phyloP scores from a whole-genome alignment of 2,888 invertebrate species.

The Venustoraphidia nigricollis region DNA sequence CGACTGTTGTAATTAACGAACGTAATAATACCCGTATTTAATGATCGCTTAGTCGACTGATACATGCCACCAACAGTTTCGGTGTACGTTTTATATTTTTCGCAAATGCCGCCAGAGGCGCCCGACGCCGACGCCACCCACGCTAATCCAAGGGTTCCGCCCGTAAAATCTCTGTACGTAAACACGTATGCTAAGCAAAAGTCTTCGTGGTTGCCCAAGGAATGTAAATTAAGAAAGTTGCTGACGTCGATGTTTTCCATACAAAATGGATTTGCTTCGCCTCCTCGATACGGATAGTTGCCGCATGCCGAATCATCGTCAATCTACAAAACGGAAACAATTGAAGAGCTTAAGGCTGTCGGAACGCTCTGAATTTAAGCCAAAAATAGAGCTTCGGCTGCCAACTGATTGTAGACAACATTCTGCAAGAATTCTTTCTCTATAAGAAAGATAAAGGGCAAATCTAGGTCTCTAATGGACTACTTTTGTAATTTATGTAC shows the following conservation, averaged over 20 bases:
- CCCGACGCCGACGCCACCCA: conserved; percentile 99
- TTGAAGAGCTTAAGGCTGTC: too few relatives aligned
- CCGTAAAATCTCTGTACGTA: conserved; percentile 94
- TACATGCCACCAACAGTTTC: conserved; percentile 90
- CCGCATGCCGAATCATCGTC: conserved; percentile 69
- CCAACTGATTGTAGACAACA: too few relatives aligned
- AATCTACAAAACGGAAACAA: conserved; percentile 43
- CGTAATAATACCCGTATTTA: conserved; percentile 98
- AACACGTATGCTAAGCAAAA: conserved; percentile 99
- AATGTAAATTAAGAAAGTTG: conserved; percentile 96
- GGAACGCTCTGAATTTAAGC: too few relatives aligned
- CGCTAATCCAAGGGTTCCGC: conserved; percentile 93
- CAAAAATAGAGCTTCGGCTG: too few relatives aligned
- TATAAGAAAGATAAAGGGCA: too few relatives aligned
- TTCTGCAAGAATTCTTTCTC: too few relatives aligned
- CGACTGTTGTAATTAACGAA: conserved; percentile 96
- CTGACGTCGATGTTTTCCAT: conserved; percentile 96
- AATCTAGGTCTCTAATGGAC: too few relatives aligned
- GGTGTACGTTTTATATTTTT: conserved; percentile 92
- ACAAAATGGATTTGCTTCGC: conserved; percentile 79
- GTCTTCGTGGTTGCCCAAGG: conserved; percentile 90
- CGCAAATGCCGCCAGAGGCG: conserved; percentile 97
- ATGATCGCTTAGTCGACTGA: conserved; percentile 82
- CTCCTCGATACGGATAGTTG: conserved; percentile 33
- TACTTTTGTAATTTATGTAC: too few relatives aligned